Base-by-base conservation (phyloP, 2,888 invertebrate genomes). In the Chaetoderma sp. region DNA sequence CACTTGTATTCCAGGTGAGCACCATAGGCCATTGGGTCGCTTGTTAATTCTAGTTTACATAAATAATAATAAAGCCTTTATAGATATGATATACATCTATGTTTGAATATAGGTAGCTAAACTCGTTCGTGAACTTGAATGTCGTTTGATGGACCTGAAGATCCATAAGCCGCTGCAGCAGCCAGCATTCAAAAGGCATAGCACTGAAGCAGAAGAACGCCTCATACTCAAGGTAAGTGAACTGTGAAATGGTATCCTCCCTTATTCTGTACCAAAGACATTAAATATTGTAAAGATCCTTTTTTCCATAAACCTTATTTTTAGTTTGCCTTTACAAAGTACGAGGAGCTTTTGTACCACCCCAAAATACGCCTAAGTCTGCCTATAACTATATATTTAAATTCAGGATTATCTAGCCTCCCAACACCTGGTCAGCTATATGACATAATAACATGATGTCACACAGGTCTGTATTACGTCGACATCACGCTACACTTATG, bases 211-310 rank as follows among this genome's bases (percentile, higher is more conserved):
- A 0, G 90, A 92, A 74, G 89, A 89, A 58, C 87, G 90, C 0
- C 86, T 92, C 0, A 85, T 93, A n/a, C 83, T 93, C 0, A 93
- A 93, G 87, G 91, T 91, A 74, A 23, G n/a, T n/a, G n/a, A n/a
- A n/a, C n/a, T n/a, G n/a, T n/a, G 63, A 8, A 21, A n/a, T 39
- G 23, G 13, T 44, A n/a, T n/a, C n/a, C n/a, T 13, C 8, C 28
- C 8, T 10, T 18, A 49, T 49, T 10, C 18, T 13, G 18, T 13
- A 10, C 23, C 18, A 49, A 13, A 36, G n/a, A 36, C 10, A 36
- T 13, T 10, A 36, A 36, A 36, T 13, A 13, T 36, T 10, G 39
- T 36, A 36, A 13, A 13, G n/a, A 16, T n/a, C 25, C 55, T 36
- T 16, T 47, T 63, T 36, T 44, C 58, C 13, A 30, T 63, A 6